These are phyloP conservation scores for Brienomyrus longianalis DNA, from an alignment of 2,113 vertebrate genomes.

Conservation along the genomic window DNA sequence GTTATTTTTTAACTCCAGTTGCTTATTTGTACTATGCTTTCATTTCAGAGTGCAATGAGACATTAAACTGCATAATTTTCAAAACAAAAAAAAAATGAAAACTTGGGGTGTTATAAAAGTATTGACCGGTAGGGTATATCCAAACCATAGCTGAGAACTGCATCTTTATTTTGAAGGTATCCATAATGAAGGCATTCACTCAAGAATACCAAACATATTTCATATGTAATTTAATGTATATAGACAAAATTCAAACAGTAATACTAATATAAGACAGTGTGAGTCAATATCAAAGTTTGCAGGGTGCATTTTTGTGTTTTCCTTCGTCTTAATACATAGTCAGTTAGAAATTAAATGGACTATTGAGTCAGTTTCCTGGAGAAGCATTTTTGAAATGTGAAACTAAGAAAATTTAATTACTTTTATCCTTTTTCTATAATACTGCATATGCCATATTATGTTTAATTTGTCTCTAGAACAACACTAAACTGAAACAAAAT, in stretches of 20 bases:
- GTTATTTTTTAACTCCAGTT: too few species aligned
- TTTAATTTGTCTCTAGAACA: not conserved
- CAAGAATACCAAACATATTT: not conserved
- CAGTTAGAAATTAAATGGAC: not conserved
- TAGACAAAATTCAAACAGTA: not conserved
- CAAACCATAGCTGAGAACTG: not conserved
- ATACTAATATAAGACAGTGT: not conserved
- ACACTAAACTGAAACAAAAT: not conserved
- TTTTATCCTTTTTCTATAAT: not conserved
- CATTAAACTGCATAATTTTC: too few species aligned
- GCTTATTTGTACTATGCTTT: too few species aligned
- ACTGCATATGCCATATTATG: not conserved
- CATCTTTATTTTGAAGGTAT: not conserved
- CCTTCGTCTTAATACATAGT: not conserved
- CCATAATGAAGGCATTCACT: not conserved
- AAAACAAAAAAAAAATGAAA: too few species aligned
- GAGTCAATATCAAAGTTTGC: not conserved
- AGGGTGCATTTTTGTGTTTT: not conserved
- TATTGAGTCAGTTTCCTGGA: not conserved
- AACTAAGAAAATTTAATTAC: not conserved
- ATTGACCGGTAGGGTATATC: slow-evolving; percentile 31
- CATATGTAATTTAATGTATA: not conserved
- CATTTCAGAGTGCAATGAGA: too few species aligned
- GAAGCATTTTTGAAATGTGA: not conserved
- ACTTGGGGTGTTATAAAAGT: too few species aligned